Evolutionary conservation across 2,888 invertebrate species (phyloP), one percentile per base, ranked within the genome.

Genomic region (Brenthis hecate): DNA sequence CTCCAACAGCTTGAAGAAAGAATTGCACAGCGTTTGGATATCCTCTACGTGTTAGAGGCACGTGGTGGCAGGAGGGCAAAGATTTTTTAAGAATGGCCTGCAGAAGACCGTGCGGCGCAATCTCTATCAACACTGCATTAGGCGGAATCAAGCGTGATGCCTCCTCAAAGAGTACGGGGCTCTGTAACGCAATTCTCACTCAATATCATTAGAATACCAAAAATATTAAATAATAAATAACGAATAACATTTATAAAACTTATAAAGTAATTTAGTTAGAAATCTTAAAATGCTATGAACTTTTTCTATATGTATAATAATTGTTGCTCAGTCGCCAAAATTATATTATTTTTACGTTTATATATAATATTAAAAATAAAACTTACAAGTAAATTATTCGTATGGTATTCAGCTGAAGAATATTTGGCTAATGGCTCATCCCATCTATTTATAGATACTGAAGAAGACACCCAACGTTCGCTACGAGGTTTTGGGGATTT

Each of bases 51-150:
- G 97, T 97, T 6, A 98, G 89, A 0, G 97, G 94, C 63, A 98
- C 92, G 78, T 96, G 95, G 2, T 88, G 93, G 73, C 95, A 95
- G 13, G 93, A 92, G 1, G 93, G 86, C 43, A 98, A 85, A 16
- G 62, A 43, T 36, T 54, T 51, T 53, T 54, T 62, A 14, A 62
- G 36, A 23, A 62, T 62, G 4, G 98, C 96, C 84, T 98, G 98
- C 69, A 98, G 93, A 16, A 98, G 93, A 32, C 97, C 96, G 79
- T 98, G 98, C 0, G 98, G 98, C 0, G 98, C 98, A 70, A 98
- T 95, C 86, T 98, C 98, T 66, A 98, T 95, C 13, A 96, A 91
- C 48, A 98, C 94, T 0, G 98, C 97, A 79, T 97, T 95, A 13
- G 94, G 88, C 0, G 98, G 98, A 60, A 98, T 95, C 77, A 96